Base-by-base conservation (phyloP, 2,888 invertebrate species). In the Eurois occulta region DNA sequence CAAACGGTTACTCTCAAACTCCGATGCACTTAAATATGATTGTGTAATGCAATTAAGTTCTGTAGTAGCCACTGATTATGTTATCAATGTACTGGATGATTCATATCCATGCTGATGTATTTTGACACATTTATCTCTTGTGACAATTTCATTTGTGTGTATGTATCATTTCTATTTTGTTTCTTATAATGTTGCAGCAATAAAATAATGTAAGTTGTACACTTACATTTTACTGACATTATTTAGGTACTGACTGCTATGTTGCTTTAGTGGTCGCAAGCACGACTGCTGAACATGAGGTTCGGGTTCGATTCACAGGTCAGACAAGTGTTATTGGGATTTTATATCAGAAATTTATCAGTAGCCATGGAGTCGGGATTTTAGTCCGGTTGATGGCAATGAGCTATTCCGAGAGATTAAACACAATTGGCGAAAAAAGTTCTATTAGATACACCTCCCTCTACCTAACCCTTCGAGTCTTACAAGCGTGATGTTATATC, bases 71-170 rank as follows among this genome's bases (percentile, higher is more conserved):
- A 68, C 46, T 80, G 85, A 87, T 84, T 84, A 88, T 83, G 84
- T 84, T 87, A 89, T 88, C 88, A 86, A 73, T 66, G 64, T n/a
- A 35, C 8, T 18, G 70, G 55, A 81, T 92, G 91, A 91, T 74
- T 92, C 91, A 92, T 85, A 81, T 87, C 81, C 84, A 86, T 80
- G 74, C 67, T 80, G 71, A 77, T 75, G 55, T 52, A 80, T 70
- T 72, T 66, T 75, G 65, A 58, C 38, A 75, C 52, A 62, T 62
- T 75, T 66, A 72, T 78, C 74, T 66, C 41, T 11, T 18, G 58
- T 52, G 18, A 78, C 60, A 55, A 55, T 67, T 65, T n/a, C 35
- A 64, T 71, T 78, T 71, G 13, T 68, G 43, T 21, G n/a, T 38
- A 18, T 60, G 60, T 21, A 32, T 62, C 41, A 60, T 78, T 58